These are phyloP conservation scores for Ictalurus punctatus DNA, from an alignment of 2,113 vertebrate genomes.

Conservation along the genomic window DNA sequence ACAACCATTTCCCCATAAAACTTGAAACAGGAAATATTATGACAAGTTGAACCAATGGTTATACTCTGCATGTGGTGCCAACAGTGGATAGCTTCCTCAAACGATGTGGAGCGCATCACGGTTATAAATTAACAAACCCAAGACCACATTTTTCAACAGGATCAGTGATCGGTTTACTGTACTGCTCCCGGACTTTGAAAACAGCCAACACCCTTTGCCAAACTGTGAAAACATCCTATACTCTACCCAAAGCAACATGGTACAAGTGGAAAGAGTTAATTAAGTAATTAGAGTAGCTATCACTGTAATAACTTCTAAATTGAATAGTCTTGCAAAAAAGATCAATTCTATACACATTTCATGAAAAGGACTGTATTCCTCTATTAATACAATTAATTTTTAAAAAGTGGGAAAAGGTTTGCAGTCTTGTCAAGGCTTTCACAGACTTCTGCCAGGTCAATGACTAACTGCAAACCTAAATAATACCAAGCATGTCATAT, in stretches of 20 bases:
- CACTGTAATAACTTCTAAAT: background rate
- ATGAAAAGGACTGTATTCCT: background rate
- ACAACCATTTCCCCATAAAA: background rate
- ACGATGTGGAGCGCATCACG: background rate
- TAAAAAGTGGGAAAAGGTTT: background rate
- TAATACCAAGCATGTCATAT: constrained; percentile 17
- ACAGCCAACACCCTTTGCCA: background rate
- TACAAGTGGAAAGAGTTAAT: background rate
- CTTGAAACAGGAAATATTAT: background rate
- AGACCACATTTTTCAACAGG: background rate
- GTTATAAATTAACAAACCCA: background rate
- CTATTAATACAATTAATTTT: background rate
- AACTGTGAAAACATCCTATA: background rate
- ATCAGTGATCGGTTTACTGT: background rate
- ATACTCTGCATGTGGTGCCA: background rate
- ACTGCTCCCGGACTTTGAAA: background rate
- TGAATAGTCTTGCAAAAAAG: background rate
- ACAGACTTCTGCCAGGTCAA: background rate
- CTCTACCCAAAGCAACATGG: background rate
- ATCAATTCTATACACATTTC: background rate
- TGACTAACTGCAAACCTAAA: background rate
- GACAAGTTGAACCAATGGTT: background rate
- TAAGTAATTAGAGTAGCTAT: background rate
- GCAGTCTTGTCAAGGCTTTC: background rate
- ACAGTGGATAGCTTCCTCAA: background rate